Evolutionary conservation across 2,888 invertebrate species (phyloP), one percentile per base, ranked within the genome.

Genomic region (Platypus cylindrus): DNA sequence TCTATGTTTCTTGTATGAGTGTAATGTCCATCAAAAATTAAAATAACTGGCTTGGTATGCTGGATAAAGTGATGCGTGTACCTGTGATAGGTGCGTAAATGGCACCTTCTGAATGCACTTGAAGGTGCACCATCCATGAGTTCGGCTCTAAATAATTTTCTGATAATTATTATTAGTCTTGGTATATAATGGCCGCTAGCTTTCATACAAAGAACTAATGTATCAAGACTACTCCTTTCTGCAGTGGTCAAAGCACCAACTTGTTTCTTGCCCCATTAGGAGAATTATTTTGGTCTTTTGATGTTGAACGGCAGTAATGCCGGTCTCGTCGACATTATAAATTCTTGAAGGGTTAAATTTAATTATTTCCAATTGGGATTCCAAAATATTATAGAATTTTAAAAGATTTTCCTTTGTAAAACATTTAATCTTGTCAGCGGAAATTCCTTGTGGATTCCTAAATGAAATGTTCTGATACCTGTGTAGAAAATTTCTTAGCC

Each of bases 41-140:
- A 16, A 5, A 27, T 5, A 27, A 27, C 15, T 4, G 27, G 15
- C 5, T 27, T 9, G 7, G n/a, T n/a, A n/a, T n/a, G n/a, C n/a
- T n/a, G 40, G 11, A 34, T 8, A 5, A 44, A 13, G 44, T 45
- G 45, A 13, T 41, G 22, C 5, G 32, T 32, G 34, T 45, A 47
- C 5, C 41, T 38, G 14, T 46, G n/a, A 14, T 3, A 16, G 14
- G 13, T 13, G 13, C 5, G 5, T 16, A 13, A 27, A 14, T 43
- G 43, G 28, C 42, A 43, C 3, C 32, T 40, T 9, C 36, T 44
- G 9, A 53, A 46, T 9, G 50, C 30, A 16, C 48, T 49, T 27
- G 49, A 40, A 24, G 55, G 56, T 15, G 50, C 49, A 14, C 47
- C 49, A 36, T 54, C 46, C 25, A 54, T 37, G 8, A 56, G 38